Evolutionary conservation across 1,140 invertebrate genomes (phyloP).

Genomic region (Drosophila neocordata): DNA sequence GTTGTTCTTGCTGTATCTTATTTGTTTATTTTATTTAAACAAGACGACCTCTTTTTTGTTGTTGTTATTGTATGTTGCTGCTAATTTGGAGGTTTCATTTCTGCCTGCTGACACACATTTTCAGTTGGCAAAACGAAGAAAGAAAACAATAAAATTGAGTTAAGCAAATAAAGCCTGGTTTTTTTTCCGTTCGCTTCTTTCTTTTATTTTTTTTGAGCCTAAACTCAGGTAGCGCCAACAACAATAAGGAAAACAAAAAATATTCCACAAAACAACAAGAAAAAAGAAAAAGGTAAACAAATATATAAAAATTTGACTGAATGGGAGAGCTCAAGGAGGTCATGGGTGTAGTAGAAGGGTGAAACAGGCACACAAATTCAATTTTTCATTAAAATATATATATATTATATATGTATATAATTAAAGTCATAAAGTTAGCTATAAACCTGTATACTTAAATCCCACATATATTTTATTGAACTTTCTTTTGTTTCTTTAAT

Average conservation of each 20-base stretch:
- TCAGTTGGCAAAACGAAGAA: slow-evolving; percentile 45
- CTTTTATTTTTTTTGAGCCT: slow-evolving; percentile 11
- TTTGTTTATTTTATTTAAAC: slow-evolving; percentile 60
- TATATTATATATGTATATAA: no score
- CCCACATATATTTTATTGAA: no score
- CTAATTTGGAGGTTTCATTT: slow-evolving; percentile 72
- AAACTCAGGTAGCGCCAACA: slow-evolving; percentile 43
- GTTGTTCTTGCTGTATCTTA: slow-evolving; percentile 30
- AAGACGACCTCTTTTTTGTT: slow-evolving; percentile 55
- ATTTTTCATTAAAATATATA: background rate
- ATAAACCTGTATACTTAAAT: no score
- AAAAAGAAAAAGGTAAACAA: slow-evolving; percentile 57
- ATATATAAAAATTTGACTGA: slow-evolving; percentile 45
- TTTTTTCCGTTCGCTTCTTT: slow-evolving; percentile 4
- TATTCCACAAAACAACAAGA: slow-evolving; percentile 10
- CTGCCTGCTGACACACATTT: slow-evolving; percentile 65
- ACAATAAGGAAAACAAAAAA: background rate
- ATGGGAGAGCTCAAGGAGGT: background rate
- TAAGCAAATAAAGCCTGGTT: slow-evolving; percentile 69
- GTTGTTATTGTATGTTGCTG: slow-evolving; percentile 53
- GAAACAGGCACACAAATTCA: background rate
- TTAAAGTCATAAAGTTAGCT: no score
- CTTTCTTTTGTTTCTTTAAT: no score
- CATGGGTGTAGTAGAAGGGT: background rate
- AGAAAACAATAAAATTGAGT: slow-evolving; percentile 67